Conservation (phyloP, 2,888 invertebrate genomes). For the Caenorhabditis macrosperma region DNA sequence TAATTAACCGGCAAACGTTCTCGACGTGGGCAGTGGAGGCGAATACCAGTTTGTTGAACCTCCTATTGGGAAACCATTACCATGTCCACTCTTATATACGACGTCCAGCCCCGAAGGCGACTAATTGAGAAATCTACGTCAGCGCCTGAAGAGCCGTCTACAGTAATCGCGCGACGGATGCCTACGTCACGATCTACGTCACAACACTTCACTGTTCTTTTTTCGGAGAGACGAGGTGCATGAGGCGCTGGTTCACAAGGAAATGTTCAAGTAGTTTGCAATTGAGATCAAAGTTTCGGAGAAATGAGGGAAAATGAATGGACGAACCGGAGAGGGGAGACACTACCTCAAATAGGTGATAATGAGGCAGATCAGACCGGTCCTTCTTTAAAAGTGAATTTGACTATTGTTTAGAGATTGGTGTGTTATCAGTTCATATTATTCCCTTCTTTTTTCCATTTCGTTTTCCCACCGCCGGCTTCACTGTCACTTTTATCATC, state of each 20-base stretch:
- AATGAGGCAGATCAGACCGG: slow-evolving; percentile 34
- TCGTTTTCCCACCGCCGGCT: slow-evolving; percentile 1
- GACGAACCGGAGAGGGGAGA: background rate
- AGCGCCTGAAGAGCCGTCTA: slow-evolving; percentile 52
- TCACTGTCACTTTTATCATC: slow-evolving; percentile 6
- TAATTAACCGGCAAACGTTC: slow-evolving; percentile 52
- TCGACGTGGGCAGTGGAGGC: slow-evolving; percentile 7
- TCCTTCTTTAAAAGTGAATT: slow-evolving; percentile 23
- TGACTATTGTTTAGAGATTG: background rate
- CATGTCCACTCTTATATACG: slow-evolving; percentile 58
- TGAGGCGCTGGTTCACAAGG: slow-evolving; percentile 1
- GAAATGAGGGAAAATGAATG: slow-evolving; percentile 30
- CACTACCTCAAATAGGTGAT: slow-evolving; percentile 21
- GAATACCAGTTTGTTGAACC: slow-evolving; percentile 55
- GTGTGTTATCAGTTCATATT: background rate
- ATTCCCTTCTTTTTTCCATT: slow-evolving; percentile 2
- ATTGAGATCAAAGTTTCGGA: slow-evolving; percentile 53
- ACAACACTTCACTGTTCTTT: slow-evolving; percentile 55
- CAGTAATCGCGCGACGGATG: slow-evolving; percentile 33
- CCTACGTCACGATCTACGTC: slow-evolving; percentile 52
- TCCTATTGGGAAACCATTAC: slow-evolving; percentile 49
- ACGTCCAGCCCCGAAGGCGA: slow-evolving; percentile 45
- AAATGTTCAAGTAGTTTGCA: slow-evolving; percentile 53
- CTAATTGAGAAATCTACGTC: slow-evolving; percentile 57
- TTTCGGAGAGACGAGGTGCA: slow-evolving; percentile 14